Evolutionary conservation across 2,113 vertebrate species (phyloP).

Genomic region (Pachypanchax playfairii): DNA sequence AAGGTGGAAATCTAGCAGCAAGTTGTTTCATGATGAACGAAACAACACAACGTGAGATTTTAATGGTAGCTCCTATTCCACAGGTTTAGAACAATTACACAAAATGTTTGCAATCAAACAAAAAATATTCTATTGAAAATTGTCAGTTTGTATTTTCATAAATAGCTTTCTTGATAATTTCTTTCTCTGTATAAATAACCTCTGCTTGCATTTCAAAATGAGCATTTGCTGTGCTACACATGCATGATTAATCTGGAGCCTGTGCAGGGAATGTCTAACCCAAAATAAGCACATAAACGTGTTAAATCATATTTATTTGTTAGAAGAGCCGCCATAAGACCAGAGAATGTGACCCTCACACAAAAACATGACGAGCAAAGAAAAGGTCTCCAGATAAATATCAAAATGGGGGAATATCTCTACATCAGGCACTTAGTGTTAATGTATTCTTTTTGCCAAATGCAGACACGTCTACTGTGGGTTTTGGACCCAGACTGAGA

Average conservation of each 20-base stretch:
- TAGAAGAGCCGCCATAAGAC: conserved; percentile 3
- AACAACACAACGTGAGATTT: conserved; percentile 36
- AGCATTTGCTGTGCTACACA: conserved; percentile 6
- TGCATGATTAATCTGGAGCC: conserved; percentile 14
- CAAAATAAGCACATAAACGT: conserved; percentile 31
- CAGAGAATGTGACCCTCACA: conserved; percentile 15
- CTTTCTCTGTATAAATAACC: conserved; percentile 38
- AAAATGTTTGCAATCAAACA: conserved; percentile 20
- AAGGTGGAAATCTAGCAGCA: conserved; percentile 19
- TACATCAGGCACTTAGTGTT: conserved; percentile 37
- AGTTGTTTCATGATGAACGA: conserved; percentile 31
- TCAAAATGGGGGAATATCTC: conserved; percentile 30
- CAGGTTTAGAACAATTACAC: conserved; percentile 46
- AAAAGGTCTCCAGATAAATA: conserved; percentile 18
- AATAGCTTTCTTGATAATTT: conserved; percentile 51
- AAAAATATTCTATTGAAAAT: conserved; percentile 29
- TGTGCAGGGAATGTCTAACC: conserved; percentile 18
- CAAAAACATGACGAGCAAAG: conserved; percentile 23
- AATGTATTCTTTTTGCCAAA: conserved; percentile 49
- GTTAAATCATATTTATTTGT: conserved; percentile 11
- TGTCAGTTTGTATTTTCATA: conserved; percentile 66
- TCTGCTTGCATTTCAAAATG: conserved; percentile 5
- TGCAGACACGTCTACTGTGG: conserved; percentile 18
- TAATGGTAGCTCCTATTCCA: conserved; percentile 26
- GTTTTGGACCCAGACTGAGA: conserved; percentile 36